Evolutionary conservation across 37 sponge, comb jelly and placozoan species (phyloP), one percentile per base, ranked within the genome.

Genomic region (Aphrocallistes beatrix): DNA sequence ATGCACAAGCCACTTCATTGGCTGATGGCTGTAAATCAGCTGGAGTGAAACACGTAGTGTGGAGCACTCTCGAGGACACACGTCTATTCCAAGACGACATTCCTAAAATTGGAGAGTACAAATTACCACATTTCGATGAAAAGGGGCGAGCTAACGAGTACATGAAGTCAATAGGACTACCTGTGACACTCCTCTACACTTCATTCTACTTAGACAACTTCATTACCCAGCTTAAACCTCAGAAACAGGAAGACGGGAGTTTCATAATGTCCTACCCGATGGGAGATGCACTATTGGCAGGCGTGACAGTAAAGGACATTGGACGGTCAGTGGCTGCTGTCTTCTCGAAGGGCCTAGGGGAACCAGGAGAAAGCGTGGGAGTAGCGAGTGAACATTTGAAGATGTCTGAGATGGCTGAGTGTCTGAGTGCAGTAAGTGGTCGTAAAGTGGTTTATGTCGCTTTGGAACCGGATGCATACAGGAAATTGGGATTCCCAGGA

Each of bases 31-130:
- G 86, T 51, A 86, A 89, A 83, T 8, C 75, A 32, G 83, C 36
- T 48, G 93, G 93, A 39, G 88, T 93, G 81, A 84, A 90, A 51
- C 93, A 93, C 49, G 37, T 93, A 1, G 87, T 90, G 28, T 93
- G 37, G 51, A 92, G 92, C 50, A 90, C 90, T 36, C 85, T 92
- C 23, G 88, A 88, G n/a, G 36, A 28, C 1, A 90, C 86, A 19
- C 10, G 28, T 21, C 75, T 32, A 3, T 13, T 32, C 3, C 83
- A 90, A 51, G 90, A 86, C 0, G 84, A 50, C 34, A 84, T 86
- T 37, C 88, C 87, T 30, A 83, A 87, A 36, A 1, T 47, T 38
- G 86, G 87, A 42, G 38, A 39, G 28, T 82, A 39, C 16, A 39
- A 38, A 23, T 32, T 82, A 8, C 85, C 83, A 0, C 93, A 93